Conservation (phyloP, 2,888 invertebrate genomes). For the Tachystola acroxantha region DNA sequence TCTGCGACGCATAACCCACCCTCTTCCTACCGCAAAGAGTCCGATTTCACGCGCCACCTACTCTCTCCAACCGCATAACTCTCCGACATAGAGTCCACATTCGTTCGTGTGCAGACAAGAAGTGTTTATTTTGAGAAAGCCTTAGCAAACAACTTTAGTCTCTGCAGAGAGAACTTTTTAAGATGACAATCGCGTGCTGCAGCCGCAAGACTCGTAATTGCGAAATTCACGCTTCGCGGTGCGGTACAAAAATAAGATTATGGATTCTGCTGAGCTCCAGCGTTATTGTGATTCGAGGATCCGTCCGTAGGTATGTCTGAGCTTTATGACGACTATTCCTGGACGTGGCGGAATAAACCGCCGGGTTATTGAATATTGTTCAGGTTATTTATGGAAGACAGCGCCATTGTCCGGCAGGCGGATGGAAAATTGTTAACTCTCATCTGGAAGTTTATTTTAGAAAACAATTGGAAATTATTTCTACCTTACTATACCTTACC, state of each 20-base stretch:
- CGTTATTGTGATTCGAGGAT: conserved; percentile 79
- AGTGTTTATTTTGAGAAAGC: conserved; percentile 72
- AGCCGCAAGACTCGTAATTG: conserved; percentile 59
- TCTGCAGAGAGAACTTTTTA: conserved; percentile 35
- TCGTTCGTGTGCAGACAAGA: conserved; percentile 73
- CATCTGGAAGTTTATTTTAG: conserved; percentile 42
- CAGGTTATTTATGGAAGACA: conserved; percentile 72
- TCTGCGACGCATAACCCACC: conserved; percentile 61
- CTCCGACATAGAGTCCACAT: conserved; percentile 72
- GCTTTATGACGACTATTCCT: conserved; percentile 74
- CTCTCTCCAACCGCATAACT: conserved; percentile 42
- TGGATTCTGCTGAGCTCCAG: conserved; percentile 75
- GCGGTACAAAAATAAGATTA: conserved; percentile 79
- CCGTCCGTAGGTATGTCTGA: conserved; percentile 75
- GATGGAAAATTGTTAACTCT: conserved; percentile 28
- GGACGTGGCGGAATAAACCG: conserved; percentile 67
- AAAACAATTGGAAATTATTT: conserved; percentile 12
- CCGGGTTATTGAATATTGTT: conserved; percentile 72
- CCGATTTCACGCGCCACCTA: conserved; percentile 60
- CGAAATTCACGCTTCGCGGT: conserved; percentile 77
- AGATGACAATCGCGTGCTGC: conserved; percentile 44
- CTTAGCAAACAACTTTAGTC: conserved; percentile 40
- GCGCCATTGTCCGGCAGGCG: conserved; percentile 54
- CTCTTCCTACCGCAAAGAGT: conserved; percentile 36
- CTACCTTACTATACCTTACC: no score